Evolutionary conservation across 2,888 invertebrate species (phyloP).

Genomic region (Stenodera caucasica): DNA sequence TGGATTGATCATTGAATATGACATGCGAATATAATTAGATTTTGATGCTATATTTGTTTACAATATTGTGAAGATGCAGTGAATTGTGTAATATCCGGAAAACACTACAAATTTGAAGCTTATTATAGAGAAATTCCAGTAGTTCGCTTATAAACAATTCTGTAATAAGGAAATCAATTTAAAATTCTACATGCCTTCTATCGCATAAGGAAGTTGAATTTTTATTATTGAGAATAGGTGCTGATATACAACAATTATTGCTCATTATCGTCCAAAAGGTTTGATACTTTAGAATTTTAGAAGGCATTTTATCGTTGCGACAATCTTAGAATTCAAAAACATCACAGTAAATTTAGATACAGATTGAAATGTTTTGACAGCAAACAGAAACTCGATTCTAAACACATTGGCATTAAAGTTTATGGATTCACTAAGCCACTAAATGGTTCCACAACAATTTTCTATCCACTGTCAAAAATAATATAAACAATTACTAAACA

Average conservation of each 20-base stretch:
- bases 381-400: too few relatives aligned
- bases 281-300: neutral
- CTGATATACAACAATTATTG: neutral
- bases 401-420: too few relatives aligned
- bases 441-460: too few relatives aligned
- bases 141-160: too few relatives aligned
- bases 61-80: neutral
- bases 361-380: too few relatives aligned
- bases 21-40: neutral
- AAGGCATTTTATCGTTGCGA: neutral
- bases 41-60: neutral
- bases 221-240: neutral
- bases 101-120: neutral
- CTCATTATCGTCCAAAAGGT: neutral
- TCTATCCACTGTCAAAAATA: too few relatives aligned
- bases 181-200: neutral
- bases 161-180: too few relatives aligned
- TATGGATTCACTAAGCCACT: too few relatives aligned
- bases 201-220: neutral
- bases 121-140: too few relatives aligned
- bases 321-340: neutral
- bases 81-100: neutral
- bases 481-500: too few relatives aligned
- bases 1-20: slow-evolving; percentile 1
- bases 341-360: neutral